phyloP scores from a whole-genome alignment of 2,113 vertebrate genomes.

The Thamnaconus septentrionalis region DNA sequence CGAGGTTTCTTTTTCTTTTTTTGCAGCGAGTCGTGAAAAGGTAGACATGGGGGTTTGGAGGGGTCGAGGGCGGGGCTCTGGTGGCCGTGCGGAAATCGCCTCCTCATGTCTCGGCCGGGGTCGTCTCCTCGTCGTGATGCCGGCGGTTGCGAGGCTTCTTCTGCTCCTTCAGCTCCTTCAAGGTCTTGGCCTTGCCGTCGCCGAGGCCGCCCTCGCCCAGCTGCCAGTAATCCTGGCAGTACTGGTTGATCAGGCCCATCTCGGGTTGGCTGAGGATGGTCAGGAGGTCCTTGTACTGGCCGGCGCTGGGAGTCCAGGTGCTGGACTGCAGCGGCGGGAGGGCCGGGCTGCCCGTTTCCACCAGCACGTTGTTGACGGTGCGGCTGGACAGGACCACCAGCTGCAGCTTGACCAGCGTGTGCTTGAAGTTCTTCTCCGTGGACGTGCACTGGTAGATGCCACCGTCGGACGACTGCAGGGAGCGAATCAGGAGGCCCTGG shows the following conservation, averaged over 20 bases:
- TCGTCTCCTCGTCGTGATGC: slow-evolving; percentile 86
- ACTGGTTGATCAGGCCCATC: slow-evolving; percentile 97
- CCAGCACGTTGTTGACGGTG: slow-evolving; percentile 86
- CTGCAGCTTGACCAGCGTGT: slow-evolving; percentile 89
- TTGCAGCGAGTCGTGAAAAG: neutral
- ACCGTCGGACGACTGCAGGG: slow-evolving; percentile 85
- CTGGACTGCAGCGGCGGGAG: slow-evolving; percentile 74
- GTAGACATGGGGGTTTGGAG: slow-evolving; percentile 49
- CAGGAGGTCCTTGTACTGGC: slow-evolving; percentile 92
- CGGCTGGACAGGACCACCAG: slow-evolving; percentile 88
- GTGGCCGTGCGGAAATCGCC: neutral
- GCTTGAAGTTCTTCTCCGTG: slow-evolving; percentile 99
- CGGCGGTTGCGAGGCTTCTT: slow-evolving; percentile 96
- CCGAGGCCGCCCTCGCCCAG: slow-evolving; percentile 77
- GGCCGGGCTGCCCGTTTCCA: slow-evolving; percentile 76
- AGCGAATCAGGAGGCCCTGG: slow-evolving; percentile 90
- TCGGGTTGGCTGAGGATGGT: slow-evolving; percentile 95
- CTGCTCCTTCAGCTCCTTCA: slow-evolving; percentile 92
- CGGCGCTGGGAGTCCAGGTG: slow-evolving; percentile 77
- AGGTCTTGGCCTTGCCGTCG: slow-evolving; percentile 75
- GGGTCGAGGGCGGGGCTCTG: slow-evolving; percentile 31
- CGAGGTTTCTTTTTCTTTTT: no score
- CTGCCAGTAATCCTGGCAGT: slow-evolving; percentile 98
- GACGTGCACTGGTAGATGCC: slow-evolving; percentile 95
- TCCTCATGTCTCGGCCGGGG: slow-evolving; percentile 87